Base-by-base conservation (phyloP, 2,113 vertebrate species). In the Tyrannus savana region DNA sequence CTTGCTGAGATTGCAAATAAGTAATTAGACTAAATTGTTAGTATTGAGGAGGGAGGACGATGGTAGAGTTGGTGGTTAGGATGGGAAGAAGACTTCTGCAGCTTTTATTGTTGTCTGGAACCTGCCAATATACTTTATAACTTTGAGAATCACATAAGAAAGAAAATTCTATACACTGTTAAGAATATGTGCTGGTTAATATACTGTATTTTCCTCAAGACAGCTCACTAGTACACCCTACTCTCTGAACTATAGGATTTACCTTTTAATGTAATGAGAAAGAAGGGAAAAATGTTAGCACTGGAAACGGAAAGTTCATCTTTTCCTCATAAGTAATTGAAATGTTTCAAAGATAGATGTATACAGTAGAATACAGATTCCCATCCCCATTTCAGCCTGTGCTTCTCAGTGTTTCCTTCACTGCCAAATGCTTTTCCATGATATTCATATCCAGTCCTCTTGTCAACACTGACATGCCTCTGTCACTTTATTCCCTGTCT, bases 1-100 rank as follows among this genome's bases (percentile, higher is more conserved):
- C 97, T 98, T 98, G 97, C 98, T 98, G 97, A 98, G 98, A 98
- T 97, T 98, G 97, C 98, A 98, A 98, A 98, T 98, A 98, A 98
- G 97, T 97, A 97, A 98, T 98, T 98, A 98, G 95, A 97, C 96
- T 97, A 97, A 97, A 97, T 98, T 89, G 93, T 91, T 82, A 33
- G 73, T 92, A 87, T 88, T 93, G 84, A 69, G 44, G 66, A 76
- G 47, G 25, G 46, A n/a, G 10, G 27, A 67, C 5, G 7, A 42
- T 27, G 31, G 18, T 35, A n/a, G 9, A 23, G 14, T 9, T 16
- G 9, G n/a, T 25, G 24, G 24, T 39, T 60, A 12, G 12, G 4
- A 12, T 55, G n/a, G 21, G 60, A 53, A 94, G 58, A 96, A 92
- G 71, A 89, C 76, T 97, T 98, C 89, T 91, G 33, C 79, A 95